These are phyloP conservation scores for Catharus fuscescens DNA, from an alignment of 2,113 vertebrate genomes.

Conservation along the genomic window DNA sequence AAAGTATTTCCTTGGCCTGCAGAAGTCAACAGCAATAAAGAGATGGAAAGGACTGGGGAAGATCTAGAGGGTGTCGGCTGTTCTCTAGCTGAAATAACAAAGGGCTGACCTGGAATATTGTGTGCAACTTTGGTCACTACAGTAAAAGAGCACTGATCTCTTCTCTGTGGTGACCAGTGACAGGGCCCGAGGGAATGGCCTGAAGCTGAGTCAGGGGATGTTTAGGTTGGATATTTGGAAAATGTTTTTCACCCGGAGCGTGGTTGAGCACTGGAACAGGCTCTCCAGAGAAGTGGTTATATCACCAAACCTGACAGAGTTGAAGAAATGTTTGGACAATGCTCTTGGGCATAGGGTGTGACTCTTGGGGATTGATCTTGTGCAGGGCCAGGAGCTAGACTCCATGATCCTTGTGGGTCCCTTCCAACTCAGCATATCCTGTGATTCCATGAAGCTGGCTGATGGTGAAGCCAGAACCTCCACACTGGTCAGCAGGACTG, in stretches of 20 bases:
- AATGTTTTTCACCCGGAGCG: background rate
- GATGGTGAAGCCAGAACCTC: background rate
- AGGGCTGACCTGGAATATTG: background rate
- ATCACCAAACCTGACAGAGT: background rate
- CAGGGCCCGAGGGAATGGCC: background rate
- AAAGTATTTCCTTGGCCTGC: conserved; percentile 53
- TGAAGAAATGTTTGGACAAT: background rate
- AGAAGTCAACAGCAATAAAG: background rate
- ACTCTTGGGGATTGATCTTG: background rate
- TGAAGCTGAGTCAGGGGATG: background rate
- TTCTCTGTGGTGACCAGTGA: background rate
- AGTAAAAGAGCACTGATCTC: background rate
- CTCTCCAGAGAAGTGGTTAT: rapidly evolving
- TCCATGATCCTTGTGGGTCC: background rate
- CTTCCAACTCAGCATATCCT: background rate
- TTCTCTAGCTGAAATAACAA: background rate
- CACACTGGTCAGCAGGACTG: rapidly evolving
- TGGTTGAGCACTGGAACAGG: background rate
- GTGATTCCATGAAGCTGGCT: background rate
- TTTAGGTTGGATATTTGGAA: background rate
- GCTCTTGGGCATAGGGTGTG: background rate
- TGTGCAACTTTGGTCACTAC: background rate
- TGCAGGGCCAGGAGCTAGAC: background rate
- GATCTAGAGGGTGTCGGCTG: background rate
- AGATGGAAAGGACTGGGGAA: background rate